Evolutionary conservation across 2,888 invertebrate genomes (phyloP), one percentile per base, ranked within the genome.

Genomic region (Heliconius erato): DNA sequence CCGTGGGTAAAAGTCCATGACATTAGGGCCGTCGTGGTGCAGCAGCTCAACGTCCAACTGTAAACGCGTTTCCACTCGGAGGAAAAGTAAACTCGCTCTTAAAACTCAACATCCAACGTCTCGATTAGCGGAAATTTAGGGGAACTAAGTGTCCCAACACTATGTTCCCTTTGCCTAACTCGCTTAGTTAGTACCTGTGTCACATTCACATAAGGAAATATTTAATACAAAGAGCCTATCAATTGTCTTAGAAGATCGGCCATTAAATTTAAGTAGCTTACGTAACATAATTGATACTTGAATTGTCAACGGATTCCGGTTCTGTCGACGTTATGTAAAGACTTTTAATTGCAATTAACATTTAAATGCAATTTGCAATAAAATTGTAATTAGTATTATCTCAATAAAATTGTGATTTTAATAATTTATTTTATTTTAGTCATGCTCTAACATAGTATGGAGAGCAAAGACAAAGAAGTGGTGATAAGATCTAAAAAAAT

Each of bases 281-380:
- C 59, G 32, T 76, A 63, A 76, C 59, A 12, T 71, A 77, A 44
- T 81, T 19, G 40, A 54, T 67, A 78, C 67, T 67, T 67, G 44
- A 78, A 44, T 78, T 28, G 40, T 67, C 78, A 67, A 67, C 44
- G 23, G 19, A 44, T 67, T 78, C 77, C 77, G 77, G 77, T 77
- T 76, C 14, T n/a, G n/a, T 35, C 5, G n/a, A 63, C n/a, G 74
- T 76, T 76, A 35, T 59, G n/a, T 76, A 63, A 76, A 14, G 6
- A 76, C 35, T 23, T 59, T 40, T 40, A 40, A 40, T 40, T 40
- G 11, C 40, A 40, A 40, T 40, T 32, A 74, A 54, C 11, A 74
- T 28, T 28, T 54, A 26, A 74, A 1, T 59, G 59, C 7, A 69
- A 32, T 35, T 69, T 19, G 23, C 69, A 11, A 28, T 67, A 16